phyloP scores from a whole-genome alignment of 1,140 invertebrate species.

The Micrasema longulum region DNA sequence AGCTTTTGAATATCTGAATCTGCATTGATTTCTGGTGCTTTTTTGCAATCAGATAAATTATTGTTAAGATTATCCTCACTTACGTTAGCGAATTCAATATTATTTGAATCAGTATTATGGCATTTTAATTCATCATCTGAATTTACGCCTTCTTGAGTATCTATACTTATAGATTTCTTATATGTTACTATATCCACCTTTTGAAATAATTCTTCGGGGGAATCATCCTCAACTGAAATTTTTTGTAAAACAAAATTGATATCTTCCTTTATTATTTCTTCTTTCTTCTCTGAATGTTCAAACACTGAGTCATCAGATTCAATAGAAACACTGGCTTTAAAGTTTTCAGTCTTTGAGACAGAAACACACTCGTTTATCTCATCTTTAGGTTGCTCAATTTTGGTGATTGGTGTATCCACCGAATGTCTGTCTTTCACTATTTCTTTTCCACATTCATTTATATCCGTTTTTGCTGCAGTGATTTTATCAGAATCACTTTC shows the following conservation, averaged over 20 bases:
- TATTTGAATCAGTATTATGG: too few species aligned
- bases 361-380: too few species aligned
- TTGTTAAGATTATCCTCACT: slow-evolving; percentile 5
- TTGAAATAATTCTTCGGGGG: slow-evolving; percentile 24
- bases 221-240: slow-evolving; percentile 9
- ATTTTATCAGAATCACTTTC: neutral
- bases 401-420: too few species aligned
- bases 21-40: neutral
- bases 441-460: neutral
- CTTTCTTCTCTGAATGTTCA: slow-evolving; percentile 4
- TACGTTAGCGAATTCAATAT: slow-evolving; percentile 4
- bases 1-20: slow-evolving; percentile 35
- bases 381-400: too few species aligned
- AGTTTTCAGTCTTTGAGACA: neutral
- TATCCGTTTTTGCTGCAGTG: neutral
- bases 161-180: slow-evolving; percentile 44
- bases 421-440: too few species aligned
- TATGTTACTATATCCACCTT: slow-evolving; percentile 48
- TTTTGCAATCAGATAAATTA: slow-evolving; percentile 2
- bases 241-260: slow-evolving; percentile 36
- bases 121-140: neutral
- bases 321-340: neutral
- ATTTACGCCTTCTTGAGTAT: slow-evolving; percentile 9
- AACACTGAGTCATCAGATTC: slow-evolving; percentile 23
- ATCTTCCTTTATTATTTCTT: slow-evolving; percentile 26